Evolutionary conservation across 1,140 invertebrate genomes (phyloP), one percentile per base, ranked within the genome.

Genomic region (Triops cancriformis): DNA sequence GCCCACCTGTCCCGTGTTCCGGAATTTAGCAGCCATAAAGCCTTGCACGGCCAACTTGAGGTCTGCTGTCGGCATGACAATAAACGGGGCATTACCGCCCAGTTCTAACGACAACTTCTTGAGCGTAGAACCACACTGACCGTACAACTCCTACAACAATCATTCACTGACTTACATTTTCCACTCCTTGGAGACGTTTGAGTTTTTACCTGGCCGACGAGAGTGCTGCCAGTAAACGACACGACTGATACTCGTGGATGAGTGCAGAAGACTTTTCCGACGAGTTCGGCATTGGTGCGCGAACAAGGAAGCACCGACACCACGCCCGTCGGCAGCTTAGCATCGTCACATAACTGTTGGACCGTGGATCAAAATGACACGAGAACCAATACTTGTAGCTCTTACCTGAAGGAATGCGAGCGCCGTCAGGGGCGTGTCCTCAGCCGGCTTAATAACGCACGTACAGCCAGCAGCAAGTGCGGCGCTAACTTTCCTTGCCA

Each of bases 31-130:
- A 5, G 89, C 87, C 87, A 99, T 92, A 2, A 94, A 91, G 26
- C 94, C 94, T 80, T 89, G 86, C 18, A 98, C 90, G 43, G 98
- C 97, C 81, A 90, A 87, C 78, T 96, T 90, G n/a, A 99, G 78
- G 85, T 99, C 89, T 0, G 98, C 98, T 78, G 91, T 93, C 79
- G 96, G 88, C 83, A 99, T 99, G 27, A 99, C 94, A 81, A 99
- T 97, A 82, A 98, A 98, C 1, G 98, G 96, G 0, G 98, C 98
- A 89, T 99, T 99, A 7, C 98, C 98, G 74, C 98, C 98, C 18
- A 99, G 86, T 85, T 99, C 98, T 72, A 99, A 86, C 42, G 91
- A 90, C 4, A 99, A 85, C 79, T 93, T 88, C 85, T 99, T 99
- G 37, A 99, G 89, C 6, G 93, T 94, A 23, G 88, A 86, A 1